Percentiles rank a stretch among this genome's conserved stretches.
These are phyloP conservation scores for Drosophila percnosoma DNA, from an alignment of 2,888 invertebrate genomes.

Conservation along the genomic window DNA sequence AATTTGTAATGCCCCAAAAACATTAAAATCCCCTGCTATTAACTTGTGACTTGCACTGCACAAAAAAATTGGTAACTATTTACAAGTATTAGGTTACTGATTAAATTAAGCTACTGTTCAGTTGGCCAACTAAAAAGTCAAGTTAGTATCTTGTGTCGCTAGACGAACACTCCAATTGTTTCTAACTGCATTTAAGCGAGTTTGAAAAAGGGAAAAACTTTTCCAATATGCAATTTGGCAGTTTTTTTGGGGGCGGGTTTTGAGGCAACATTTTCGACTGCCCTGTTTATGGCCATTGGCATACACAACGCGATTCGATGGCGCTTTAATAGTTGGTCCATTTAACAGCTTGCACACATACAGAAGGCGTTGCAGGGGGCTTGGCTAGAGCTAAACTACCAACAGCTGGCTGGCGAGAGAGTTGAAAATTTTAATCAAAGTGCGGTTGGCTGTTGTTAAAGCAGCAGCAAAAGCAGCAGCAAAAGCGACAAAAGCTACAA, in stretches of 20 bases:
- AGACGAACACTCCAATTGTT: conserved; percentile 18
- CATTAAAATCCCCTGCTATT: conserved; percentile 30
- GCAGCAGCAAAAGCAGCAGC: conserved; percentile 21
- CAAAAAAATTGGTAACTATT: background rate
- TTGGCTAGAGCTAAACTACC: conserved; percentile 32
- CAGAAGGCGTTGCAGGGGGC: conserved; percentile 31
- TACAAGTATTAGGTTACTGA: background rate
- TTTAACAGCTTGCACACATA: conserved; percentile 56
- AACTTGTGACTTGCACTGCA: conserved; percentile 32
- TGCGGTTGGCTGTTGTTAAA: conserved; percentile 45
- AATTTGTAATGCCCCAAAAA: conserved; percentile 67
- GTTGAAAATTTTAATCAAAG: conserved; percentile 70
- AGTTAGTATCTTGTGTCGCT: background rate
- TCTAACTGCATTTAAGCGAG: conserved; percentile 26
- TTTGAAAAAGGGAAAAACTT: conserved; percentile 38
- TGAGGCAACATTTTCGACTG: conserved; percentile 9
- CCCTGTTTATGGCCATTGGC: conserved; percentile 64
- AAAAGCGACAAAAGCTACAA: conserved; percentile 16
- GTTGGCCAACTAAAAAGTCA: background rate
- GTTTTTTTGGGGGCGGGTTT: conserved; percentile 20
- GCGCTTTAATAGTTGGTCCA: conserved; percentile 62
- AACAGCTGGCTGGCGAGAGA: conserved; percentile 10
- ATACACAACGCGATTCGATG: conserved; percentile 60
- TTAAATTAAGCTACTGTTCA: background rate
- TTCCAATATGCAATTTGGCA: conserved; percentile 52